Evolutionary conservation across 2,888 invertebrate genomes (phyloP).

Genomic region (Mesorhabditis spiculigera): DNA sequence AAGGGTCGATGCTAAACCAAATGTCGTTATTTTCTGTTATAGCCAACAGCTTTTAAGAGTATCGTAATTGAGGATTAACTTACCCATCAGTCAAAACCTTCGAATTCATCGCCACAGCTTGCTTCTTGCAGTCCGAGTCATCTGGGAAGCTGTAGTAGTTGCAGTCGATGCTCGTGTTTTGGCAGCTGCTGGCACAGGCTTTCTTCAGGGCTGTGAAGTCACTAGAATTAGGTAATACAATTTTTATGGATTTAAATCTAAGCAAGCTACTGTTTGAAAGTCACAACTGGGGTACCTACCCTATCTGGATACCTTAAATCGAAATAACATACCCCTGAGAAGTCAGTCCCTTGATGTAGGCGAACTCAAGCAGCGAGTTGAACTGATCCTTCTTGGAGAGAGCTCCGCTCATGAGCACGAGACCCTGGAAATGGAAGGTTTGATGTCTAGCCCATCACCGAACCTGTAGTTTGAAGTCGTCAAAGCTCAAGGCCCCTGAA

Average conservation of each 20-base stretch:
- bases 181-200: no score
- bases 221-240: no score
- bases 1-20: conserved; percentile 21
- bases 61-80: neutral
- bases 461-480: neutral
- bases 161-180: neutral
- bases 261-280: no score
- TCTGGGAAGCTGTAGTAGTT: neutral
- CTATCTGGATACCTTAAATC: no score
- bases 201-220: no score
- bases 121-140: neutral
- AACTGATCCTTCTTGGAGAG: neutral
- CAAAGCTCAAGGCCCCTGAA: no score
- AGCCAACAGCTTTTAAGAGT: no score
- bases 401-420: neutral
- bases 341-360: neutral
- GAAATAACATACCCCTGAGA: neutral
- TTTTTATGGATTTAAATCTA: no score
- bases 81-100: neutral
- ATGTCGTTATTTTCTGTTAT: neutral
- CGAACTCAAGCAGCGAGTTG: neutral
- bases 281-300: no score
- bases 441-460: neutral
- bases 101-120: neutral
- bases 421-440: neutral